These are phyloP conservation scores for Phyllotreta striolata DNA, from an alignment of 2,888 invertebrate species.

Conservation along the genomic window DNA sequence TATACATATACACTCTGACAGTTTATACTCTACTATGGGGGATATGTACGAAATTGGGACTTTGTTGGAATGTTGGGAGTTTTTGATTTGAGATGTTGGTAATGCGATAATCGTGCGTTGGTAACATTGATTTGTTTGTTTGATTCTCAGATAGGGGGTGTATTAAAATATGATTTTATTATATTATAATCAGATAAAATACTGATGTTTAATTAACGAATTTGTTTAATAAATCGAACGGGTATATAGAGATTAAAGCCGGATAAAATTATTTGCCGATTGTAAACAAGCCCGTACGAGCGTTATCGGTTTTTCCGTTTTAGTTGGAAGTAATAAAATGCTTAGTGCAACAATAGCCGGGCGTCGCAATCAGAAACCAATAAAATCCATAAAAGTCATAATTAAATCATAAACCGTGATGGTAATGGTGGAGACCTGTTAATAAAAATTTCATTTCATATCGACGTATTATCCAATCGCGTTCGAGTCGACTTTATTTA, in stretches of 20 bases:
- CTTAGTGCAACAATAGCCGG: conserved; percentile 26
- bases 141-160: not conserved
- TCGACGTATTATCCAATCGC: conserved; percentile 38
- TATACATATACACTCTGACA: too few species aligned
- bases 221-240: too few species aligned
- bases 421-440: conserved; percentile 31
- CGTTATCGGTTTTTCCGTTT: too few species aligned
- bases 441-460: conserved; percentile 34
- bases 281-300: too few species aligned
- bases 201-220: not conserved
- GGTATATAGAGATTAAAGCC: not conserved
- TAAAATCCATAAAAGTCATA: conserved; percentile 35
- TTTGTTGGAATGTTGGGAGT: too few species aligned
- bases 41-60: too few species aligned
- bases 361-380: conserved; percentile 31
- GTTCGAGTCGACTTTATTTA: conserved; percentile 38
- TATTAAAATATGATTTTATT: too few species aligned
- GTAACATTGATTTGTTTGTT: too few species aligned
- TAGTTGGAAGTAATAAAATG: conserved; percentile 13
- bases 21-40: too few species aligned
- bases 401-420: conserved; percentile 39
- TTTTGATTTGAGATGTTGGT: too few species aligned
- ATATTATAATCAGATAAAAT: conserved; percentile 14
- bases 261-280: not conserved
- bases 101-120: too few species aligned